A percentile compares a stretch with the other conserved stretches of the same genome.
Evolutionary conservation across 2,888 invertebrate genomes (phyloP).

Genomic region (Dolichopus griseipennis): DNA sequence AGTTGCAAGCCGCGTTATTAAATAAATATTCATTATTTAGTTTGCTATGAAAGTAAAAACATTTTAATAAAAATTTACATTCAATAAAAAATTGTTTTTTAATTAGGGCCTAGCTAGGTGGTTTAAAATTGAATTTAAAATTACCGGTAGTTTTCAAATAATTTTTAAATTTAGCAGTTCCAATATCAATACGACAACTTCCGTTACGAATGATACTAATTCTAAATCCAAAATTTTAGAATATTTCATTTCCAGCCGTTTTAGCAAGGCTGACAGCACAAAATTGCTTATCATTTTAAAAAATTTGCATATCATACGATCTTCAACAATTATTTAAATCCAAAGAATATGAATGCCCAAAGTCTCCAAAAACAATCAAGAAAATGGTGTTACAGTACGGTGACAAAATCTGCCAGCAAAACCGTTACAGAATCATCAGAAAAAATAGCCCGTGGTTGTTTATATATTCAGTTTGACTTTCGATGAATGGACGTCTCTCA

Average conservation of each 20-base stretch:
- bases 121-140: too few species aligned
- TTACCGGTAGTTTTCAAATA: too few species aligned
- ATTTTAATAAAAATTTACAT: too few species aligned
- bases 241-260: slow-evolving; percentile 9
- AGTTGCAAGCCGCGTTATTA: too few species aligned
- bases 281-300: slow-evolving; percentile 10
- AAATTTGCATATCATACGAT: slow-evolving; percentile 11
- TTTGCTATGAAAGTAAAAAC: too few species aligned
- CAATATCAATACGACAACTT: not conserved
- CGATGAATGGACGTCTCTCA: slow-evolving; percentile 14
- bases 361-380: too few species aligned
- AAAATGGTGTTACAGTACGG: not conserved
- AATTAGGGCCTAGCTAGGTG: too few species aligned
- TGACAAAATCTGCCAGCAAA: not conserved
- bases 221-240: slow-evolving; percentile 8
- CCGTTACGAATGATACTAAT: not conserved
- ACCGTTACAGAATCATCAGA: not conserved
- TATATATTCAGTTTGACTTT: slow-evolving; percentile 13
- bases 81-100: too few species aligned
- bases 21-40: too few species aligned
- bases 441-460: not conserved
- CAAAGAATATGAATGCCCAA: not conserved
- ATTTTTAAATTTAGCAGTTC: not conserved
- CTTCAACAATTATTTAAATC: not conserved
- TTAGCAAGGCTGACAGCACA: slow-evolving; percentile 9